Evolutionary conservation across 2,888 invertebrate species (phyloP).

Genomic region (Metallyticus violacea): DNA sequence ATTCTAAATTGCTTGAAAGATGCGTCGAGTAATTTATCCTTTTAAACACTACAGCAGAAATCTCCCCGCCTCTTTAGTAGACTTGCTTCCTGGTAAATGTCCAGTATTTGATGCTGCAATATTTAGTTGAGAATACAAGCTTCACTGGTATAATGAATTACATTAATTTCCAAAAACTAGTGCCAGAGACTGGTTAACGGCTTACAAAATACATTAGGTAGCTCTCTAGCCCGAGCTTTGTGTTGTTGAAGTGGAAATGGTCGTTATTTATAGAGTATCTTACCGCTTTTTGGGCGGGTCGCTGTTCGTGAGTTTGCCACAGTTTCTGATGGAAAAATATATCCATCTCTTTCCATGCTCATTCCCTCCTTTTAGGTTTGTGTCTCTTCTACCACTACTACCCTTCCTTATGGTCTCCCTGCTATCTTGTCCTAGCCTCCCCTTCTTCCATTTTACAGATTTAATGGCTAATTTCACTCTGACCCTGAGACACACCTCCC

Average conservation of each 20-base stretch:
- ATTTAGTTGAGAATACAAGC: too few species aligned
- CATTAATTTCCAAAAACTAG: background rate
- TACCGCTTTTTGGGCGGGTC: background rate
- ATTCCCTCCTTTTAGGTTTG: background rate
- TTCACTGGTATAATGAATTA: background rate
- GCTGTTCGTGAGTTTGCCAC: background rate
- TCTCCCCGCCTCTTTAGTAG: too few species aligned
- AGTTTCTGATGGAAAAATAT: background rate
- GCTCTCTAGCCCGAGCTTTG: background rate
- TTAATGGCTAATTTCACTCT: constrained; percentile 37
- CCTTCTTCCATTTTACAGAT: constrained; percentile 31
- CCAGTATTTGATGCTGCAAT: too few species aligned
- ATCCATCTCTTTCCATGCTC: background rate
- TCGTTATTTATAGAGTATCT: background rate
- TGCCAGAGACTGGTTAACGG: background rate
- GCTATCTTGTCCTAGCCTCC: constrained; percentile 12
- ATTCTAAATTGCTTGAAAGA: too few species aligned
- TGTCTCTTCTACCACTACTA: background rate
- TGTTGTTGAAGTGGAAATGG: background rate
- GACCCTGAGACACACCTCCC: constrained; percentile 34
- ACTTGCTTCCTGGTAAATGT: too few species aligned
- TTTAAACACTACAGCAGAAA: too few species aligned
- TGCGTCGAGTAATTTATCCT: too few species aligned
- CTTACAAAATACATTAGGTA: background rate
- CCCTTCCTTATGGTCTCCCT: background rate